Conservation (phyloP, 1,140 invertebrate genomes). For the Cydia splendana region DNA sequence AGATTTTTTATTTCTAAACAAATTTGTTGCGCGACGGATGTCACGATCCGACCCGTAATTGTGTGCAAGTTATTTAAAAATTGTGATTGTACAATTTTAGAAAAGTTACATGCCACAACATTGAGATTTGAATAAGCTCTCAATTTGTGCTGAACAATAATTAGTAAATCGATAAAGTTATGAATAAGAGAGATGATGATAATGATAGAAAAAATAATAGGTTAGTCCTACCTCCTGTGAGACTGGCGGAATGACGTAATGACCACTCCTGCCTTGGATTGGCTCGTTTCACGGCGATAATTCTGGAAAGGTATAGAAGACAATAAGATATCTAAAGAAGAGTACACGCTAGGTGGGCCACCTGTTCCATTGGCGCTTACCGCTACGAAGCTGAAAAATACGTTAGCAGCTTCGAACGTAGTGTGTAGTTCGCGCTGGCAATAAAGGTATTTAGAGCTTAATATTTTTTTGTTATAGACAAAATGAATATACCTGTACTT, state of each 20-base stretch:
- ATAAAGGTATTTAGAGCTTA: no score
- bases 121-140: constrained; percentile 48
- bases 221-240: constrained; percentile 87
- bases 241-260: constrained; percentile 96
- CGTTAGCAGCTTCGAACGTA: no score
- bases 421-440: no score
- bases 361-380: no score
- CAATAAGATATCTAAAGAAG: background rate
- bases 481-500: constrained; percentile 65
- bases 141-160: constrained; percentile 45
- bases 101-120: constrained; percentile 67
- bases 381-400: no score
- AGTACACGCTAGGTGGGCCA: background rate
- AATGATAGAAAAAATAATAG: background rate
- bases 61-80: constrained; percentile 11
- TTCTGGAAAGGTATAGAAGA: constrained; percentile 52
- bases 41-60: constrained; percentile 1
- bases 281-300: constrained; percentile 75
- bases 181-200: constrained; percentile 28
- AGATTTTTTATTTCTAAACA: constrained; percentile 33
- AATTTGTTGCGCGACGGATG: background rate
- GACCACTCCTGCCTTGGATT: constrained; percentile 90
- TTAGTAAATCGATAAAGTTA: constrained; percentile 38
- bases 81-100: constrained; percentile 32
- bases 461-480: no score